Conservation (phyloP, 2,888 invertebrate genomes). For the Cryptus armator region DNA sequence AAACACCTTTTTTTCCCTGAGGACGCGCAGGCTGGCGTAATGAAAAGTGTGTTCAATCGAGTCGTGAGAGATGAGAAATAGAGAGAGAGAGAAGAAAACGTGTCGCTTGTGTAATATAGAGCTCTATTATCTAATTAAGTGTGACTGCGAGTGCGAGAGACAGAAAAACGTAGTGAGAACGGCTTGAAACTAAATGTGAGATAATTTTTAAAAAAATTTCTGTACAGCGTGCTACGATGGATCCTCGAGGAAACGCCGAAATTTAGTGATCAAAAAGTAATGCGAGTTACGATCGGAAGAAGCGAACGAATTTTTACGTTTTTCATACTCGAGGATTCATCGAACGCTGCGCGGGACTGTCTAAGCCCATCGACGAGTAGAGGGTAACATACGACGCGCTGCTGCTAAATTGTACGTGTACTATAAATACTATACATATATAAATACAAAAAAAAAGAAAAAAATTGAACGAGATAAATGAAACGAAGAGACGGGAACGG, state of each 20-base stretch:
- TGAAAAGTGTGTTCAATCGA: conserved; percentile 49
- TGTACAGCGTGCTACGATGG: conserved; percentile 44
- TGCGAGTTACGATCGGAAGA: not conserved
- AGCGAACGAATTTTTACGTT: conserved; percentile 15
- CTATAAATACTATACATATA: conserved; percentile 60
- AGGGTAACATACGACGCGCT: conserved; percentile 57
- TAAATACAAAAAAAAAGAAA: conserved; percentile 50
- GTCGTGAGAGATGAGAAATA: conserved; percentile 13
- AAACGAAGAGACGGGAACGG: conserved; percentile 27
- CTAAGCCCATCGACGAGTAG: conserved; percentile 48
- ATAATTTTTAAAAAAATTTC: conserved; percentile 34
- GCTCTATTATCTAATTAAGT: conserved; percentile 78
- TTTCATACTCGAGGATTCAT: conserved; percentile 51
- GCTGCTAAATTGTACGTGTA: conserved; percentile 71
- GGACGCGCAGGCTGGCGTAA: conserved; percentile 28
- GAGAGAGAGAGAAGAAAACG: conserved; percentile 14
- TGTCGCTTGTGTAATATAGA: conserved; percentile 81
- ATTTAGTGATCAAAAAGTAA: conserved; percentile 47
- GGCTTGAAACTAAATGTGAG: conserved; percentile 52
- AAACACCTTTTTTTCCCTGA: conserved; percentile 62
- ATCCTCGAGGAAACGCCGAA: conserved; percentile 51
- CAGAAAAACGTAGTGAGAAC: conserved; percentile 56
- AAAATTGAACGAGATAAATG: conserved; percentile 16
- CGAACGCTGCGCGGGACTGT: conserved; percentile 47
- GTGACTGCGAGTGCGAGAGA: conserved; percentile 68